Evolutionary conservation across 2,113 vertebrate species (phyloP).

Genomic region (Columba livia): DNA sequence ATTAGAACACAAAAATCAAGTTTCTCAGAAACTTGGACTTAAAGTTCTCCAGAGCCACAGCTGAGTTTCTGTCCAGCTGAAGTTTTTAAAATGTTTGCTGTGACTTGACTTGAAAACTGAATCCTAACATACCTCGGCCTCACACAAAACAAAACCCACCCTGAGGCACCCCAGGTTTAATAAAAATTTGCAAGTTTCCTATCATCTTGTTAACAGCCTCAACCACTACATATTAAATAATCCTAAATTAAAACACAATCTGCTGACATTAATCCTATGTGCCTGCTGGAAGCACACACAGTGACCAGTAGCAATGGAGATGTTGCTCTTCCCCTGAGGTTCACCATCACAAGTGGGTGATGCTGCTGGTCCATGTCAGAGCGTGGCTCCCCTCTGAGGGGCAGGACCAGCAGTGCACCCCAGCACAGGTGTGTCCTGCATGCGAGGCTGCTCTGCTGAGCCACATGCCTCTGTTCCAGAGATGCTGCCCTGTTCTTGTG

Average conservation of each 20-base stretch:
- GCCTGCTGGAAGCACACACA: background rate
- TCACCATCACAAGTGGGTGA: fast-evolving
- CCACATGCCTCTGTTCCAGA: fast-evolving
- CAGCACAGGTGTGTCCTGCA: fast-evolving
- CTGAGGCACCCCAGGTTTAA: background rate
- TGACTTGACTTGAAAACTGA: background rate
- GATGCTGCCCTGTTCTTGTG: background rate
- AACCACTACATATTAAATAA: background rate
- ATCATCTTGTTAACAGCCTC: background rate
- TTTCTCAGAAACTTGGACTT: background rate
- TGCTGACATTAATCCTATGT: fast-evolving
- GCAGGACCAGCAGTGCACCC: background rate
- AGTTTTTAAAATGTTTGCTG: background rate
- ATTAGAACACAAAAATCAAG: background rate
- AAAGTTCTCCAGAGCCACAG: background rate
- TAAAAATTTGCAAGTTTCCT: background rate
- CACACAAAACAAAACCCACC: background rate
- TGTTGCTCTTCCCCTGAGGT: background rate
- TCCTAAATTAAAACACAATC: background rate
- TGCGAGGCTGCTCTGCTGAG: background rate
- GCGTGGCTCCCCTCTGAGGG: fast-evolving
- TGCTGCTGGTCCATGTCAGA: background rate
- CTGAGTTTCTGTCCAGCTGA: background rate
- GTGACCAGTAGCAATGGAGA: background rate
- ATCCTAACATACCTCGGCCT: background rate